Conservation (phyloP, 1,140 invertebrate species). For the Lepeophtheirus salmonis region DNA sequence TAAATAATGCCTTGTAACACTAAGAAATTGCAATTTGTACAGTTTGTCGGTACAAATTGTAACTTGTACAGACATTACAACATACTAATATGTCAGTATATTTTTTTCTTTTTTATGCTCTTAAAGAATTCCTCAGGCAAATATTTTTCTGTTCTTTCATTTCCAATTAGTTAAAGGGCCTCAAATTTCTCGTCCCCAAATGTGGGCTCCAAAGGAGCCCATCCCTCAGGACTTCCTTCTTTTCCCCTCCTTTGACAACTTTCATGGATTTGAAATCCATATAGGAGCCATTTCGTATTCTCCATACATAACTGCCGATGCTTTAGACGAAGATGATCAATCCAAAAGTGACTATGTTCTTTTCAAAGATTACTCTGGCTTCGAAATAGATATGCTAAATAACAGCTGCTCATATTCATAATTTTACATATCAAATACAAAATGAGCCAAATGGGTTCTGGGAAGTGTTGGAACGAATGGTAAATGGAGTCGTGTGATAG, state of each 20-base stretch:
- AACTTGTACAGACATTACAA: too few species aligned
- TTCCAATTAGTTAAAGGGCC: too few species aligned
- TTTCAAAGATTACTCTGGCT: constrained; percentile 5
- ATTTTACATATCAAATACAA: neutral
- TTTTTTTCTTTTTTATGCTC: too few species aligned
- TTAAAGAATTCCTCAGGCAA: too few species aligned
- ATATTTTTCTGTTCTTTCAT: too few species aligned
- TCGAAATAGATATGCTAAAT: constrained; percentile 1
- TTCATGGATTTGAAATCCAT: neutral
- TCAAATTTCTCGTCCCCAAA: too few species aligned
- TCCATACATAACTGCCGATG: neutral
- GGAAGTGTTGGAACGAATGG: constrained; percentile 1
- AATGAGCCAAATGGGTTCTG: neutral
- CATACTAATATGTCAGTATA: too few species aligned
- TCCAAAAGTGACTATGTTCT: too few species aligned
- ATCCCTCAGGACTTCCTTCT: neutral
- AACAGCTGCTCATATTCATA: neutral
- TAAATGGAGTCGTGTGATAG: constrained; percentile 1
- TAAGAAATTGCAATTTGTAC: too few species aligned
- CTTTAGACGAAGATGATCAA: neutral
- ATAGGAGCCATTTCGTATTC: neutral
- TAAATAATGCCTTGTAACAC: too few species aligned
- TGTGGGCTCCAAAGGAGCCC: neutral
- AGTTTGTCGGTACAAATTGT: too few species aligned
- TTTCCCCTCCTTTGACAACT: neutral